Evolutionary conservation across 2,888 invertebrate genomes (phyloP), one percentile per base, ranked within the genome.

Genomic region (Agrochola lychnidis): DNA sequence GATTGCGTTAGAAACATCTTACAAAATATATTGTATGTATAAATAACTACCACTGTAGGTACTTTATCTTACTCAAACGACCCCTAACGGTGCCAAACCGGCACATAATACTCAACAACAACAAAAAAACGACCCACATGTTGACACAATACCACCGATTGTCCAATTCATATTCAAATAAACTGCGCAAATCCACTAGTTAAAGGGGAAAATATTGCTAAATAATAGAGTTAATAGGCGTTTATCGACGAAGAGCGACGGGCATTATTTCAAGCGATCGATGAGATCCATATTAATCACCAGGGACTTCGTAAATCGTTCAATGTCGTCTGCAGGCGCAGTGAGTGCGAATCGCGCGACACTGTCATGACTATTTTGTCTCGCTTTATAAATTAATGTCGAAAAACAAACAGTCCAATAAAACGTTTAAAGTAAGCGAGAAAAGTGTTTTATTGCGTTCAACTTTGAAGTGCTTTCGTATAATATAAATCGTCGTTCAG

Each of bases 241-340:
- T 80, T 85, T 82, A 89, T 87, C 81, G 81, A 57, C 68, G 78
- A 72, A 80, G 76, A 74, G 83, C 81, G 85, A 72, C 79, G 66
- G 76, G 87, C 84, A 88, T 90, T 89, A 88, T 88, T 91, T 82
- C 74, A 73, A 76, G 69, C 81, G 83, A 84, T 83, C 87, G 79
- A 89, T 89, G 85, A 83, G 83, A 79, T 85, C 88, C 79, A 85
- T 89, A 91, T 91, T 90, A 91, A 92, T 91, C 91, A 92, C 88
- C 73, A 64, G 81, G 82, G 83, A 87, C 84, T 83, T 81, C 87
- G 87, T 91, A 91, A 91, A 93, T 93, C 92, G 88, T 88, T 92
- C 93, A 92, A 84, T 88, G 92, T 91, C 92, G 89, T 85, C 86
- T 86, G 86, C 92, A 91, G 84, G 76, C 87, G 89, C 88, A 90